Conservation (phyloP, 2,797 vertebrate genomes). For the Pangasius mekongensis region DNA sequence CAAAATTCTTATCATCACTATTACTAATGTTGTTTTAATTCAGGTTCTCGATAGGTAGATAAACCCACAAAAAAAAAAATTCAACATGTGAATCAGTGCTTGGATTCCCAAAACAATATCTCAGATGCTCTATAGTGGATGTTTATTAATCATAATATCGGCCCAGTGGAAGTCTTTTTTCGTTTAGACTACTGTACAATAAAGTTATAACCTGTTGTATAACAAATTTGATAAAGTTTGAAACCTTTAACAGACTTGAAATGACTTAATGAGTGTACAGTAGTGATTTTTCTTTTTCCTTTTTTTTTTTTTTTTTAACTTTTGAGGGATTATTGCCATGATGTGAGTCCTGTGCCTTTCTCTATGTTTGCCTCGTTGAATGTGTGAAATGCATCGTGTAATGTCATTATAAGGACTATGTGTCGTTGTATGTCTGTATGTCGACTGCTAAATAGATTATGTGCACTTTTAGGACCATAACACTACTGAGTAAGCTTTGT, state of each 20-base stretch:
- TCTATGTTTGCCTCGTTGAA: slow-evolving; percentile 92
- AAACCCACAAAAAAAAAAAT: neutral
- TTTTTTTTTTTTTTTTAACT: slow-evolving; percentile 36
- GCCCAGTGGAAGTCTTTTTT: neutral
- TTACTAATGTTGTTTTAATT: neutral
- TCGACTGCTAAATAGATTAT: slow-evolving; percentile 82
- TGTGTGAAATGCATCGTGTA: slow-evolving; percentile 87
- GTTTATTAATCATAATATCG: neutral
- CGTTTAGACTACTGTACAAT: neutral
- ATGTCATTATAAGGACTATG: slow-evolving; percentile 70
- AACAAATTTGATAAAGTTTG: slow-evolving; percentile 68
- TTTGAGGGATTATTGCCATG: slow-evolving; percentile 71
- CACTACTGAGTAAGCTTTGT: slow-evolving; percentile 89
- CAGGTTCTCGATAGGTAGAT: neutral
- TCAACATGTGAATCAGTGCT: neutral
- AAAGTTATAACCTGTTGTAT: slow-evolving; percentile 69
- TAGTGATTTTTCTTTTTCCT: slow-evolving; percentile 51
- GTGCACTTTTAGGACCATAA: slow-evolving; percentile 85
- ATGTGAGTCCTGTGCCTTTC: slow-evolving; percentile 93
- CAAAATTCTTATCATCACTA: neutral
- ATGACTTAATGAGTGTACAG: slow-evolving; percentile 58
- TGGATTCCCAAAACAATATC: slow-evolving; percentile 8
- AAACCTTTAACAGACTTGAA: slow-evolving; percentile 72
- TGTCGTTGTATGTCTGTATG: slow-evolving; percentile 78
- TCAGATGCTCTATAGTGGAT: slow-evolving; percentile 2